Percentiles rank a stretch among this genome's conserved stretches.
These are phyloP conservation scores for Monodelphis domestica DNA, from an alignment of 2,797 vertebrate species.

Conservation along the genomic window DNA sequence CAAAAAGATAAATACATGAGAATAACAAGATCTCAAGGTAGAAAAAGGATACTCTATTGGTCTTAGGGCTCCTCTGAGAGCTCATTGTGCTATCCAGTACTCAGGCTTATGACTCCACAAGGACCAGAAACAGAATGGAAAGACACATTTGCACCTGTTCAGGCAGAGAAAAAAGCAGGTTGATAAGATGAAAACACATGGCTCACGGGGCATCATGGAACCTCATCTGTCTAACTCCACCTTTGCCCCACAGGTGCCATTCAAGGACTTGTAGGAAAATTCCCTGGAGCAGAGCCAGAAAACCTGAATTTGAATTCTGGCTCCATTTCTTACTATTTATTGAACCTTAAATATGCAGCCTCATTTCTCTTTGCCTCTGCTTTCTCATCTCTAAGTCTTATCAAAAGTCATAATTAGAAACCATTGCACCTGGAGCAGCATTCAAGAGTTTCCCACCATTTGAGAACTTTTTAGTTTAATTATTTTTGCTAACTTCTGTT, in stretches of 20 bases:
- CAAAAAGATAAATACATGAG: not conserved
- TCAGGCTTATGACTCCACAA: not conserved
- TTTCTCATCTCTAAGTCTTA: not conserved
- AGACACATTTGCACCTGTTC: rapidly evolving
- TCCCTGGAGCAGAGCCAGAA: not conserved
- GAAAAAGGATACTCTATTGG: not conserved
- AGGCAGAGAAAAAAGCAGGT: not conserved
- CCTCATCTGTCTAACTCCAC: not conserved
- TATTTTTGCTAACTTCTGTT: not conserved
- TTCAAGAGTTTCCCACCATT: not conserved
- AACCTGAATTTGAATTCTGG: not conserved
- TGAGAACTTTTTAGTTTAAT: not conserved
- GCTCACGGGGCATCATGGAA: not conserved
- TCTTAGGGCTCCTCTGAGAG: not conserved
- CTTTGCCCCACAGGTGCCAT: not conserved
- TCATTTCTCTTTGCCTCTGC: not conserved
- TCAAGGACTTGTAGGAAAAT: not conserved
- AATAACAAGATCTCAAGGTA: not conserved
- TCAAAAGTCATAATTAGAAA: not conserved
- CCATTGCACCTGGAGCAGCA: not conserved
- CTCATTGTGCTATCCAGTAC: rapidly evolving
- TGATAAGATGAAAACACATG: not conserved
- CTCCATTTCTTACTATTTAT: not conserved
- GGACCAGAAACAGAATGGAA: not conserved
- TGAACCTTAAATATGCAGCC: not conserved